These are phyloP conservation scores for Eupithecia dodoneata DNA, from an alignment of 2,888 invertebrate species.

Conservation along the genomic window DNA sequence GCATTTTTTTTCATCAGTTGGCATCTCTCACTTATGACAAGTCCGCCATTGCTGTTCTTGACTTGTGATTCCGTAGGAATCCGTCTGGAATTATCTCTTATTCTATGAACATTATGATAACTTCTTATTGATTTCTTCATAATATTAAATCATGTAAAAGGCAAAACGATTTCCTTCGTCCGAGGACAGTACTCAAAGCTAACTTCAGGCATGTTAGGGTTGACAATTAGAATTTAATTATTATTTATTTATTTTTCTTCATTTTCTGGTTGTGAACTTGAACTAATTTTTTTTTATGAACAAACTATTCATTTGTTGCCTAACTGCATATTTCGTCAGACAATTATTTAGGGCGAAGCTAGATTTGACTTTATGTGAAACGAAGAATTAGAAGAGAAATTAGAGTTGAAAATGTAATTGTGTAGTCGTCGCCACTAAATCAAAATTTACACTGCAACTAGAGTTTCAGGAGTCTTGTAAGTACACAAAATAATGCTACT, in stretches of 20 bases:
- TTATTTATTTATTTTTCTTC: background rate
- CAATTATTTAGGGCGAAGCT: background rate
- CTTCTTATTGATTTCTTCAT: too few species aligned
- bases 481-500: background rate
- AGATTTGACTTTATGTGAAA: background rate
- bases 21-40: too few species aligned
- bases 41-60: too few species aligned
- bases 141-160: too few species aligned
- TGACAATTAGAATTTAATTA: background rate
- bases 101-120: too few species aligned
- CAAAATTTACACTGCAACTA: background rate
- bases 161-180: background rate
- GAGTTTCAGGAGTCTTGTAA: background rate
- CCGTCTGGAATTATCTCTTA: too few species aligned
- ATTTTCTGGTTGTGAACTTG: constrained; percentile 7
- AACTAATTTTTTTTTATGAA: constrained; percentile 8
- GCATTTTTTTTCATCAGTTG: too few species aligned
- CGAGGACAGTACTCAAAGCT: background rate
- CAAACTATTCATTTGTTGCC: background rate
- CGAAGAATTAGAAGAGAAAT: background rate
- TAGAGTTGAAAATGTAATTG: background rate
- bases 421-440: background rate
- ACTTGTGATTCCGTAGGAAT: too few species aligned
- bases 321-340: background rate
- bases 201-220: background rate